Evolutionary conservation across 2,797 vertebrate species (phyloP).

Genomic region (Australoheros facetus): DNA sequence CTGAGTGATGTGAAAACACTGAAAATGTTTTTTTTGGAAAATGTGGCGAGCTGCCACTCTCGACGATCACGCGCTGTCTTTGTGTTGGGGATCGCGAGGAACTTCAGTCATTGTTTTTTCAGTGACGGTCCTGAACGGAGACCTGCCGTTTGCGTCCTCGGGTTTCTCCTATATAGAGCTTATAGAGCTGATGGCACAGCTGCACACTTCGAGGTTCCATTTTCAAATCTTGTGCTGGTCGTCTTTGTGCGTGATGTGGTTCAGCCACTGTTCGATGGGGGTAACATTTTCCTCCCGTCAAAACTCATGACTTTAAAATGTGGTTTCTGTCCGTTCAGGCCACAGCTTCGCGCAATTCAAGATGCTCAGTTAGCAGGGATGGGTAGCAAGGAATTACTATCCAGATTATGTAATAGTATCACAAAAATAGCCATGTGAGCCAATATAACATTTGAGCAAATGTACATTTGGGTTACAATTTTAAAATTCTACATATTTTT

Average conservation of each 20-base stretch:
- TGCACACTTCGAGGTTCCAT: not conserved
- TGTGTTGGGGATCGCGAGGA: slow-evolving; percentile 23
- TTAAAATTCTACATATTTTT: too few relatives aligned
- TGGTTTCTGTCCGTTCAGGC: too few relatives aligned
- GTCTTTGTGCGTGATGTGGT: not conserved
- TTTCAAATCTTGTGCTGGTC: not conserved
- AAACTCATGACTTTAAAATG: not conserved
- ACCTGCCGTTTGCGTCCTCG: not conserved
- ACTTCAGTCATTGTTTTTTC: not conserved
- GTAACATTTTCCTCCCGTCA: not conserved
- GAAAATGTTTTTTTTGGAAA: not conserved
- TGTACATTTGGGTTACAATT: too few relatives aligned
- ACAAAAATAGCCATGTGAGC: too few relatives aligned
- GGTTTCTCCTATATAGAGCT: too few relatives aligned
- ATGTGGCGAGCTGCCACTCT: not conserved
- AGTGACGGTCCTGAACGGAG: not conserved
- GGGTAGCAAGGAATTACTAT: too few relatives aligned
- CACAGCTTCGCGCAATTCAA: too few relatives aligned
- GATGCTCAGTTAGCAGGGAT: too few relatives aligned
- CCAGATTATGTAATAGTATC: too few relatives aligned
- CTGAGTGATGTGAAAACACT: not conserved
- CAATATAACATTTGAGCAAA: too few relatives aligned
- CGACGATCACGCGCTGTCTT: slow-evolving; percentile 38
- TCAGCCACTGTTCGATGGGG: not conserved
- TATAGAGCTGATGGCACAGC: too few relatives aligned